Evolutionary conservation across 2,888 invertebrate genomes (phyloP), one percentile per base, ranked within the genome.

Genomic region (Toxonevra muliebris): DNA sequence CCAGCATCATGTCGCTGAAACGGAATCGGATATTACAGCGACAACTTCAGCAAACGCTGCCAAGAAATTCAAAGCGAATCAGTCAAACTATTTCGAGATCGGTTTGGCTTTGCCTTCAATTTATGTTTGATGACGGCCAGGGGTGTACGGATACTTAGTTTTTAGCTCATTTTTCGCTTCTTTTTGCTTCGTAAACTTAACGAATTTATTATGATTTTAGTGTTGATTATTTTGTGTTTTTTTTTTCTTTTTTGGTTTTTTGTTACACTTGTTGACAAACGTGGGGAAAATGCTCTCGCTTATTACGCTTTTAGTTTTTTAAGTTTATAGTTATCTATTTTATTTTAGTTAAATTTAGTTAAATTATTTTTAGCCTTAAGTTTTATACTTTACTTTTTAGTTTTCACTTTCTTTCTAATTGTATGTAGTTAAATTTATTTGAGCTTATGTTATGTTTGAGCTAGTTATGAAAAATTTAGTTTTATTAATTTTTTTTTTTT

Each of bases 81-180:
- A 79, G 9, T 68, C 75, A 45, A 81, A 80, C 50, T 84, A 84
- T 69, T 82, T 84, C 65, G 84, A 84, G 73, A 80, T 84, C 65
- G 84, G 84, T 1, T 63, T 84, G 53, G 84, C 84, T 5, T 68
- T 84, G 72, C 84, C 84, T 13, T 83, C 84, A 40, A 79, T 84
- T 19, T 84, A 84, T 61, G 84, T 84, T 45, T 80, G 71, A 69
- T n/a, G 48, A 20, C 13, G 13, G 7, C 10, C 7, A 20, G 42
- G 15, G 42, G 42, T 42, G 15, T 11, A 5, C n/a, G 58, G 41
- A 30, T 8, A 9, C 11, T 40, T 58, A 17, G 41, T 15, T 42
- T 30, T 30, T 30, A 30, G 30, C 30, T 30, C 2, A 30, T 30
- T 30, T 30, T 7, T 30, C 30, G n/a, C n/a, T n/a, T n/a, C n/a